Base-by-base conservation (phyloP, 2,113 vertebrate genomes). In the Phocoena phocoena region DNA sequence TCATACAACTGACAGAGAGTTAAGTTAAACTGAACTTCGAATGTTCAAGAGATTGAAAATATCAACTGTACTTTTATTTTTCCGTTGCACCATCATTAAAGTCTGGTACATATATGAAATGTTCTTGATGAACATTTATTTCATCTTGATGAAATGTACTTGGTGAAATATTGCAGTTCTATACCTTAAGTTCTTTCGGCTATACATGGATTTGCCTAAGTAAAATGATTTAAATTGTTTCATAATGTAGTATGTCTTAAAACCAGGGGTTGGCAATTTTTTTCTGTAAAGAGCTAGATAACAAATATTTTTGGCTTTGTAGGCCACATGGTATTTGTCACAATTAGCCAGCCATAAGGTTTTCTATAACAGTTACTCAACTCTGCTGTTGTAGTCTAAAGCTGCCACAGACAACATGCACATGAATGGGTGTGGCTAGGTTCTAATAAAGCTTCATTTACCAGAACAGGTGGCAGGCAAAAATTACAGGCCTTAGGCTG, bases 381-480 rank as follows among this genome's bases (percentile, higher is more conserved):
- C 10, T 88, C 58, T 82, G 23, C 6, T 87, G 8, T 55, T 90
- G 6, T 68, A 44, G 12, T 85, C 71, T 85, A 79, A 84, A 86
- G 90, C 33, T 82, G 62, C 6, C 38, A 65, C 12, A 82, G 28
- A n/a, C 14, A 92, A 81, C 58, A 92, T 12, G 15, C 20, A 81
- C 96, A 88, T 68, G 31, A 93, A 65, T 26, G 20, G 11, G 2
- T 67, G 17, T 50, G 47, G 26, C 2, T 82, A 60, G 21, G 26
- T 53, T 89, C 55, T 80, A 95, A 79, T 73, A 95, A 92, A 89
- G 11, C 11, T 84, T 85, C 90, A 38, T 82, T 96, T 82, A 95
- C 20, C 50, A 79, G 92, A 95, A 77, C 17, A 74, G 11, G 33
- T 90, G 21, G 65, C 53, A 68, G 79, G 84, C 38, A 97, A 98